Conservation (phyloP, 1,140 invertebrate species). For the Drosophila sp. region DNA sequence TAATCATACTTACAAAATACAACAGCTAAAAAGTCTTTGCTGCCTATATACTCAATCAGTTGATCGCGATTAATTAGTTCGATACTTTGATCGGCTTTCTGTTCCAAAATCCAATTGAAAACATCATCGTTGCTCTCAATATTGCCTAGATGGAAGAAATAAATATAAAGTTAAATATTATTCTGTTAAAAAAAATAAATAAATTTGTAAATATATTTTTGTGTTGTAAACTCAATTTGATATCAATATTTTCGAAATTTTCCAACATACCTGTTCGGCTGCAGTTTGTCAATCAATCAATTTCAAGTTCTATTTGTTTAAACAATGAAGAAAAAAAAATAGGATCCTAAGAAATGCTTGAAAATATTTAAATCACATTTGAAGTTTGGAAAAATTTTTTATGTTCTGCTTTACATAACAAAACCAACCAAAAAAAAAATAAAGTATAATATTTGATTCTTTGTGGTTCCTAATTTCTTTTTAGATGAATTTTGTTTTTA, state of each 20-base stretch:
- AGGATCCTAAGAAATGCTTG: conserved; percentile 28
- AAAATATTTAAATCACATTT: conserved; percentile 37
- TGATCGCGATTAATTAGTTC: conserved; percentile 94
- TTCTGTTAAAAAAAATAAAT: too few species aligned
- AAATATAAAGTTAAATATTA: background rate
- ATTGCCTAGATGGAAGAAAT: conserved; percentile 87
- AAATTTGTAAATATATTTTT: conserved; percentile 17
- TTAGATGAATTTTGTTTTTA: conserved; percentile 48
- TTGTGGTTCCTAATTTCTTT: conserved; percentile 39
- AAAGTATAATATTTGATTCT: background rate
- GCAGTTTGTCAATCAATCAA: conserved; percentile 80
- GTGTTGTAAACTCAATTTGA: background rate
- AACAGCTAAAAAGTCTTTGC: conserved; percentile 95
- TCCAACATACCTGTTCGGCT: conserved; percentile 74
- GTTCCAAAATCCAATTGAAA: conserved; percentile 94
- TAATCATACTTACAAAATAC: conserved; percentile 92
- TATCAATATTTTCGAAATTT: conserved; percentile 11
- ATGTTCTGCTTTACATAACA: conserved; percentile 1
- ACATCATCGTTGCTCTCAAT: conserved; percentile 93
- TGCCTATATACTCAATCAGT: conserved; percentile 93
- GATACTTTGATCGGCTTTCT: conserved; percentile 96
- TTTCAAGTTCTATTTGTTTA: background rate
- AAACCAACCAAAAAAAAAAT: conserved; percentile 45
- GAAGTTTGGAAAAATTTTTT: background rate
- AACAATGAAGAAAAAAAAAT: background rate